Evolutionary conservation across 1,140 invertebrate genomes (phyloP), one percentile per base, ranked within the genome.

Genomic region (Rhopalosiphum maidis): DNA sequence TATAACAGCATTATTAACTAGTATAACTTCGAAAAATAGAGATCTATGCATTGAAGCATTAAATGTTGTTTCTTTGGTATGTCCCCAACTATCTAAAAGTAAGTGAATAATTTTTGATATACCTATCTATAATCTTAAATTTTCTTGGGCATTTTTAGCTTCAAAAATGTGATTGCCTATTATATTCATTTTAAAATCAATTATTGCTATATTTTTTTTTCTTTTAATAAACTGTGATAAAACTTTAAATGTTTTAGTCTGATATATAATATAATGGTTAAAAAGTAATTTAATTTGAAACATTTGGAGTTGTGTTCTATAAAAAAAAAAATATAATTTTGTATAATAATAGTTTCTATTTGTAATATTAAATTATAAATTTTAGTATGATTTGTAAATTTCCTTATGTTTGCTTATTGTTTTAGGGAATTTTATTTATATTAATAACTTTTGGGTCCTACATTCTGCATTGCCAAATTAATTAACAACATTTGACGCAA

Each of bases 11-110:
- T 85, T 93, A 51, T 83, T 55, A 35, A 93, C 82, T 41, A 93
- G 91, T 86, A 37, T 93, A 22, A 85, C 46, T 41, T 85, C 91
- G 0, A 54, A 86, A 25, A 83, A 93, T 86, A 54, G 43, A 2
- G 91, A 86, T 54, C 25, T 93, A n/a, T 41, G 82, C 41, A 85
- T 86, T 55, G 91, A 93, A 43, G 91, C 91, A 37, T 86, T 93
- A 55, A 86, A 93, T 51, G 82, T 93, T 5, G 21, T 93, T 83
- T 51, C 91, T 85, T 37, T 21, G 43, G 0, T 86, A 55, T 55
- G 35, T 51, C 37, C 91, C 8, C 30, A 46, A 46, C 54, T 93
- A 55, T 51, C 91, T 86, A 55, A 93, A 86, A 41, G 91, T 93
- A 55, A 86, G 91, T 93, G 41, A 89, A 55, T 54, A 25, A 48